Evolutionary conservation across 1,140 invertebrate genomes (phyloP), one percentile per base, ranked within the genome.

Genomic region (Ceratina australensis): DNA sequence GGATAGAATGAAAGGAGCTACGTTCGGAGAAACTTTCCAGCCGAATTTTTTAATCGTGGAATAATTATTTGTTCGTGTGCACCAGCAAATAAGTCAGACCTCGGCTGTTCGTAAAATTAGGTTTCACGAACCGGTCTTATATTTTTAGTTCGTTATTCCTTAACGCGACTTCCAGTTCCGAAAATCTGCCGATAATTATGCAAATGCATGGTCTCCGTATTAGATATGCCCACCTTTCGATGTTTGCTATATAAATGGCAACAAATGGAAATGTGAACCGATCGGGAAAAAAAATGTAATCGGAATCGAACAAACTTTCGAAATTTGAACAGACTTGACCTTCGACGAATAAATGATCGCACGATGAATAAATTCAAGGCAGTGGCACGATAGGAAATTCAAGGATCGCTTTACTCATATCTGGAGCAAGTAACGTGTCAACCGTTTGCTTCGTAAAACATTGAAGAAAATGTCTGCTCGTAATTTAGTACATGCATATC

Each of bases 301-400:
- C 18, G 56, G 18, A 13, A 49, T 66, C 64, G 47, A 57, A 22
- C 20, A 12, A 20, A 66, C 52, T 57, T 28, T 67, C 22, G 64
- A 67, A 50, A 54, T 75, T 73, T 52, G n/a, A 56, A 24, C 50
- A 24, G 47, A 4, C 12, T 20, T 15, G 50, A 28, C 73, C 73
- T 76, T 76, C 73, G 56, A 33, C 3, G 13, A 33, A 50, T 54
- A 24, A n/a, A 49, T 42, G 33, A 42, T 42, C 33, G 33, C 33
- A 42, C 10, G 52, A 68, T 60, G 63, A 68, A 76, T 76, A 50
- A 68, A 76, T 68, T 76, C 72, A 75, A 75, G 72, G 72, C 64
- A 26, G 15, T 67, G 26, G 3, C 26, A 8, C 18, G 61, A 47
- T 54, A 28, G 52, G 26, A 59, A 57, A 67, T 28, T 66, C 65